Evolutionary conservation across 2,113 vertebrate genomes (phyloP).

Genomic region (Nesoenas mayeri): DNA sequence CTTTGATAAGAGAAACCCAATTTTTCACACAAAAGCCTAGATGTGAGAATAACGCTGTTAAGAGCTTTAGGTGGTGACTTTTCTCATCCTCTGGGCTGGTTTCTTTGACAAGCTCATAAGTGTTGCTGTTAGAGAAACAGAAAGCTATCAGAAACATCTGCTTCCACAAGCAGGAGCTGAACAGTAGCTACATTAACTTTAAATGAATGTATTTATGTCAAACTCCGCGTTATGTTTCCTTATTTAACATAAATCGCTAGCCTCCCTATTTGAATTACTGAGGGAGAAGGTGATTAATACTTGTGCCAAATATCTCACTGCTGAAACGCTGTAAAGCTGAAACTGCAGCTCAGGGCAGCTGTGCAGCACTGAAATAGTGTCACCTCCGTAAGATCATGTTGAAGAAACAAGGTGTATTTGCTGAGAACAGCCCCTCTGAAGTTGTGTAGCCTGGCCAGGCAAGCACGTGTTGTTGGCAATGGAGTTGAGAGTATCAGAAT

Average conservation of each 20-base stretch:
- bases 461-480: neutral
- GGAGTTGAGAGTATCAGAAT: neutral
- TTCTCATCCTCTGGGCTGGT: neutral
- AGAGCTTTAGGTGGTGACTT: neutral
- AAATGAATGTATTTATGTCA: fast-evolving
- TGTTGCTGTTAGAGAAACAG: neutral
- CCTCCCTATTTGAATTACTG: neutral
- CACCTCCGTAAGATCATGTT: neutral
- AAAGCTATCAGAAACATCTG: neutral
- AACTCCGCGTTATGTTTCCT: neutral
- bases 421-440: neutral
- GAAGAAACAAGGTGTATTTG: neutral
- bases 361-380: neutral
- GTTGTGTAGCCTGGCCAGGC: neutral
- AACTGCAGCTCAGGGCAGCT: neutral
- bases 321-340: neutral
- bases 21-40: neutral
- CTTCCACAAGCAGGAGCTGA: neutral
- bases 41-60: neutral
- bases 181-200: neutral
- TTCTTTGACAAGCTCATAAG: neutral
- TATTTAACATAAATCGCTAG: neutral
- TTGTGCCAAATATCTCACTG: neutral
- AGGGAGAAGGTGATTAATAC: neutral
- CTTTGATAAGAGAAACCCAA: neutral